Conservation (phyloP, 1,140 invertebrate species). For the Drosophila kurseongensis region DNA sequence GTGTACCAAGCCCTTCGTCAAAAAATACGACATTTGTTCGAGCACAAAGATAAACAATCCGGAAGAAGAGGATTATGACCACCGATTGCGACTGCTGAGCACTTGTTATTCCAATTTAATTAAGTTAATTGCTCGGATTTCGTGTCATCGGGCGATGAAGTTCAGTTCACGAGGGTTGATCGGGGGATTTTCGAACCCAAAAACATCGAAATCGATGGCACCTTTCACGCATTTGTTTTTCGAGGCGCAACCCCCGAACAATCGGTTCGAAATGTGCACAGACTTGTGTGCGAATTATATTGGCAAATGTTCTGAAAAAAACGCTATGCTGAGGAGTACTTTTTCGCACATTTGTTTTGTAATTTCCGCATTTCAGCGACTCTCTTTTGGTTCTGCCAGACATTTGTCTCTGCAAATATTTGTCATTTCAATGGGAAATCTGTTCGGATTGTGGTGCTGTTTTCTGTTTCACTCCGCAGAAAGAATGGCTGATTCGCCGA, state of each 20-base stretch:
- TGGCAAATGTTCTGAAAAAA: conserved; percentile 72
- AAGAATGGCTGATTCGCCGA: neutral
- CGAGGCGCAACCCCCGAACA: conserved; percentile 46
- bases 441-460: conserved; percentile 51
- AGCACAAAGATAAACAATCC: conserved; percentile 70
- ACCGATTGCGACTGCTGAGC: conserved; percentile 59
- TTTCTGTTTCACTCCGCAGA: conserved; percentile 4
- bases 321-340: conserved; percentile 34
- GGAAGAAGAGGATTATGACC: conserved; percentile 34
- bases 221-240: conserved; percentile 40
- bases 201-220: conserved; percentile 59
- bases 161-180: conserved; percentile 35
- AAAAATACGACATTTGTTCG: conserved; percentile 74
- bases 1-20: conserved; percentile 21
- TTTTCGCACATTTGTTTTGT: conserved; percentile 78
- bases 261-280: conserved; percentile 65
- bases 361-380: conserved; percentile 58
- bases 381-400: conserved; percentile 31
- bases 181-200: conserved; percentile 15
- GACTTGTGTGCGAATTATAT: conserved; percentile 74
- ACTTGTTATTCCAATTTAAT: conserved; percentile 84
- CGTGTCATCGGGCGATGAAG: conserved; percentile 58
- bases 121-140: conserved; percentile 82
- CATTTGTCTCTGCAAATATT: conserved; percentile 78
- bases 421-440: conserved; percentile 80